A percentile compares a stretch with the other conserved stretches of the same genome.
Conservation (phyloP, 2,113 vertebrate genomes). For the Chauna torquata region DNA sequence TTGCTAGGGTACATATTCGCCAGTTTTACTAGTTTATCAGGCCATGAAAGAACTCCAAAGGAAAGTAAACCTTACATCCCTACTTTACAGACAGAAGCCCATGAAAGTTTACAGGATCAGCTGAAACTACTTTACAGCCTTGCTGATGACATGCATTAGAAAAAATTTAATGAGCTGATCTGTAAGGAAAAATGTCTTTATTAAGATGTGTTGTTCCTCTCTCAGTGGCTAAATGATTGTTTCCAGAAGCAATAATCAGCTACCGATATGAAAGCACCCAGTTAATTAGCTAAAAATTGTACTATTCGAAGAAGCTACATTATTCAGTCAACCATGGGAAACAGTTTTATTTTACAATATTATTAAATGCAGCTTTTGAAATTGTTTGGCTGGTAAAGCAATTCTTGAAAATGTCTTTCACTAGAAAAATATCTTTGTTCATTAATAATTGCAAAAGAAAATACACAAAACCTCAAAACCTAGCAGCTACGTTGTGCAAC, state of each 20-base stretch:
- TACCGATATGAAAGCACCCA: constrained; percentile 60
- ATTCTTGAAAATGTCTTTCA: constrained; percentile 1
- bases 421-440: not conserved
- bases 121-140: not conserved
- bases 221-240: constrained; percentile 60
- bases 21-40: not conserved
- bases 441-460: constrained; percentile 24
- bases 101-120: not conserved
- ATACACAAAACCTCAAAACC: not conserved
- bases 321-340: constrained; percentile 61
- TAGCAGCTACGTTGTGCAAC: not conserved
- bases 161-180: constrained; percentile 42
- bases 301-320: constrained; percentile 5
- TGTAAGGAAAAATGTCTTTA: constrained; percentile 52
- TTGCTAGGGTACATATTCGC: not conserved
- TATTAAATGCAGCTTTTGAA: constrained; percentile 48
- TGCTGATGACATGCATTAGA: not conserved
- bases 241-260: constrained; percentile 71
- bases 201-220: constrained; percentile 53
- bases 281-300: constrained; percentile 60
- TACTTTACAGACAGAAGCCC: not conserved
- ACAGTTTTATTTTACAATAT: constrained; percentile 41
- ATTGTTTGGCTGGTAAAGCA: constrained; percentile 11
- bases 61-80: not conserved
- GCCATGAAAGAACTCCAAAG: not conserved